Base-by-base conservation (phyloP, 2,797 vertebrate species). In the Tachyglossus aculeatus region DNA sequence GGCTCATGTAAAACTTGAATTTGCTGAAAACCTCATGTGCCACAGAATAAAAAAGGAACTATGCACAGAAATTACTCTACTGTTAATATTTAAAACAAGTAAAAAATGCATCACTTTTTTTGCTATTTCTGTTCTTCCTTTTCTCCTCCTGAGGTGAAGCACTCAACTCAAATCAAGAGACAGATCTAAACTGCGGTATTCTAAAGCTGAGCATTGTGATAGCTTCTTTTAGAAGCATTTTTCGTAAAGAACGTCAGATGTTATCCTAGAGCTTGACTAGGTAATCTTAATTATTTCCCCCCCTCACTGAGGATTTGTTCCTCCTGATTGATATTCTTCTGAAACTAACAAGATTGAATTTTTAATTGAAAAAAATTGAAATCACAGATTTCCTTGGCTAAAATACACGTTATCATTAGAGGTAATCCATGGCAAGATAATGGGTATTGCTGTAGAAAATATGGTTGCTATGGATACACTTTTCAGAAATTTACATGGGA, bases 321-420 rank as follows among this genome's bases (percentile, higher is more conserved):
- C 75, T 25, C 31, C 27, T 32, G 41, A 10, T 62, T 48, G 3
- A 0, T 29, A 12, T 45, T 71, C 73, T 63, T 73, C 61, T 43
- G 54, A 56, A 76, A 78, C 36, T 52, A 80, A 84, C 40, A 56
- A 45, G 13, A 58, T 7, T 21, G 51, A 19, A 43, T 58, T 33
- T 67, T 67, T 67, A 56, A 59, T 5, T 3, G 9, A 41, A 9
- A 56, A 56, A 45, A 33, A 48, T 50, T 71, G 40, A 54, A 81
- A 62, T 60, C 72, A 71, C 68, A 75, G 16, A 80, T 61, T 85
- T 80, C 86, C 88, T 67, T 84, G 83, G 74, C 83, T 82, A 78
- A 65, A 61, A 77, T 61, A 77, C 15, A 48, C 21, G 33, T 34
- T 40, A 43, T 67, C 61, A 72, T 64, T 77, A 61, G 43, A 78